Evolutionary conservation across 2,113 vertebrate genomes (phyloP).

Genomic region (Toxotes jaculatrix): DNA sequence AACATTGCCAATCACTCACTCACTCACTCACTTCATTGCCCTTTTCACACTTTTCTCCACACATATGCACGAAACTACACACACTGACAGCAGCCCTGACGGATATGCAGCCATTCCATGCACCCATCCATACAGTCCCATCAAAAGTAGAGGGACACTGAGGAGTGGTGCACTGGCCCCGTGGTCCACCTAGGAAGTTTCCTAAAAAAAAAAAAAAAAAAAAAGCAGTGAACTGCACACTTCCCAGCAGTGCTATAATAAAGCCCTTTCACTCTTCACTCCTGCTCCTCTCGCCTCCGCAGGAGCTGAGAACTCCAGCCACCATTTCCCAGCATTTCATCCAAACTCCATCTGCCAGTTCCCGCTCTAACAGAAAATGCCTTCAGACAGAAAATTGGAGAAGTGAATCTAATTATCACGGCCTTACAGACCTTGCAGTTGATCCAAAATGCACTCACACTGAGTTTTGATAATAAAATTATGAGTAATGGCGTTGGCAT

Average conservation of each 20-base stretch:
- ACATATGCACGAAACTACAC: background rate
- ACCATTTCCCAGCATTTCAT: constrained; percentile 15
- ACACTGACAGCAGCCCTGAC: background rate
- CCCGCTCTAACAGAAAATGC: constrained; percentile 10
- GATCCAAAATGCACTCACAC: background rate
- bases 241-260: constrained; percentile 19
- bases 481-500: background rate
- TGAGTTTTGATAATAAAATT: constrained; percentile 13
- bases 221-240: background rate
- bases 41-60: background rate
- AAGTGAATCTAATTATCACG: constrained; percentile 9
- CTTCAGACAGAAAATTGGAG: background rate
- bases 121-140: background rate
- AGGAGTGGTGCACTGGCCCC: background rate
- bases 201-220: background rate
- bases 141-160: background rate
- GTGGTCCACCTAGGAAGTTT: background rate
- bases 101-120: background rate
- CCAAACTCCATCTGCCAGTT: constrained; percentile 7
- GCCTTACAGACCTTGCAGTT: background rate
- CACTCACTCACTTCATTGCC: background rate
- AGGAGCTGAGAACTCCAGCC: background rate
- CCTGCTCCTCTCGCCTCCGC: background rate
- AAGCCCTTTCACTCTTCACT: constrained; percentile 22
- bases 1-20: background rate